Base-by-base conservation (phyloP, 2,888 invertebrate genomes). In the Globia sparganii region DNA sequence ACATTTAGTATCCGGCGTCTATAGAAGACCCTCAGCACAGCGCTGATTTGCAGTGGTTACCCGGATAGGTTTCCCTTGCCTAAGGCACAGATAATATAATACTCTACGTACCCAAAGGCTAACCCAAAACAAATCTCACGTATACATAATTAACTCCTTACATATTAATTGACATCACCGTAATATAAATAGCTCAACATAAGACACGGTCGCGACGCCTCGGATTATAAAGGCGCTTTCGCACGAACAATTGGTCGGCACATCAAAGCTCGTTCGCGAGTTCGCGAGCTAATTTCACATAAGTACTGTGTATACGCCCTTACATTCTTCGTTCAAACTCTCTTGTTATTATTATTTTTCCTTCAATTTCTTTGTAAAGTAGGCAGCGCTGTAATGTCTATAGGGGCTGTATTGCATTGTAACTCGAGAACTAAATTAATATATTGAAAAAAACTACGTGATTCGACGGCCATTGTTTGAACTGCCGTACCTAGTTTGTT, bases 351-450 rank as follows among this genome's bases (percentile, higher is more conserved):
- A 95, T 96, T 96, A 95, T 95, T 80, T 75, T 92, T 93, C 92
- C 93, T 93, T 92, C 91, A 92, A 94, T 93, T 94, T 93, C 94
- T 95, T 96, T 95, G 94, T 94, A 90, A 94, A 92, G 93, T 94
- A 94, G 94, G 94, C 91, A 90, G 93, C 93, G 88, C 91, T 90
- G 90, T 85, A 92, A 91, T 91, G 90, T 92, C 93, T 91, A 91
- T 90, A 92, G 91, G 87, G 88, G 83, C 76, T 86, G 90, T 94
- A 95, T 95, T 91, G 88, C 91, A 90, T 89, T 92, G 96, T 93
- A 96, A 96, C 93, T 92, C 83, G 96, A 96, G 95, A 90, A 94
- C 93, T 94, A 96, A 96, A 96, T 96, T 96, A 96, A 96, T 96
- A 95, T 93, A 92, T 91, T 92, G 92, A 91, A 93, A 95, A 95